Evolutionary conservation across 2,797 vertebrate genomes (phyloP).

Genomic region (Ceyx erithaca): DNA sequence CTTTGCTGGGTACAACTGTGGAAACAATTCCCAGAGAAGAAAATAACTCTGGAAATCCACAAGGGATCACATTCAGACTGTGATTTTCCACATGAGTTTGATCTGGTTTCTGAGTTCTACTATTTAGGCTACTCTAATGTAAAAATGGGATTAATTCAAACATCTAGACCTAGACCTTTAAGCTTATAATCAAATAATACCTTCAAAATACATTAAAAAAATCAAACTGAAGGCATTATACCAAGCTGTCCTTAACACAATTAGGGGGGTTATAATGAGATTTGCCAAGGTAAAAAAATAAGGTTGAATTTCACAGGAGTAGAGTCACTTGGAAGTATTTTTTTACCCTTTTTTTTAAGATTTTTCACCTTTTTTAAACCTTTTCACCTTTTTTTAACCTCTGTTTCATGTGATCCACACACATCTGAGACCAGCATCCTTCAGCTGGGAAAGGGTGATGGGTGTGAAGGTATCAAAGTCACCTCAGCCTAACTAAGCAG

Average conservation of each 20-base stretch:
- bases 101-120: background rate
- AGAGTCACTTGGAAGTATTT: too few relatives aligned
- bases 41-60: background rate
- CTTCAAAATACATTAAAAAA: background rate
- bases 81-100: background rate
- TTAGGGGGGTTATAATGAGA: background rate
- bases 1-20: background rate
- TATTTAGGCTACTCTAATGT: background rate
- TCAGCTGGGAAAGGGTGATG: background rate
- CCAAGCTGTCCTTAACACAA: background rate
- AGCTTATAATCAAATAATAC: background rate
- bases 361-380: too few relatives aligned
- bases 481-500: background rate
- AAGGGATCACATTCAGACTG: background rate
- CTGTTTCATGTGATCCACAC: background rate
- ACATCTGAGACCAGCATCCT: accelerated
- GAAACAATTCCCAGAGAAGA: background rate
- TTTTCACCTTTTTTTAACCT: too few relatives aligned
- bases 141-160: background rate
- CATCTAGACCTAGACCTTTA: background rate
- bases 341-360: too few relatives aligned
- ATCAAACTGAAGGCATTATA: background rate
- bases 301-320: too few relatives aligned
- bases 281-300: background rate
- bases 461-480: background rate